Conservation (phyloP, 1,140 invertebrate species). For the Drosophila sturtevanti region DNA sequence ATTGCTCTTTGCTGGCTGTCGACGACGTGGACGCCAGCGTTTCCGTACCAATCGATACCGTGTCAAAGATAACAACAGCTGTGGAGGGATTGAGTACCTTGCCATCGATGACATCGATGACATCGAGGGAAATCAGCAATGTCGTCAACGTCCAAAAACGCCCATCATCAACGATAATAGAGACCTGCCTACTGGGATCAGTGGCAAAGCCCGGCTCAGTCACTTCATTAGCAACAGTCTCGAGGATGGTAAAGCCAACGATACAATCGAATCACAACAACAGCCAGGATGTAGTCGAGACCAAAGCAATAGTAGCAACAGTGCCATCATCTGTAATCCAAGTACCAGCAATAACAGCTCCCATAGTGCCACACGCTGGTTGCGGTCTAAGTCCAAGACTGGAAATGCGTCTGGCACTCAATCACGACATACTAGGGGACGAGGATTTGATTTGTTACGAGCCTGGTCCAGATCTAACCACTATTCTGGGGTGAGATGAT, state of each 20-base stretch:
- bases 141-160: conserved; percentile 51
- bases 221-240: conserved; percentile 82
- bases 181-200: conserved; percentile 77
- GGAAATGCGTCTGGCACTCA: conserved; percentile 86
- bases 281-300: conserved; percentile 53
- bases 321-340: conserved; percentile 34
- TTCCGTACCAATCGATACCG: conserved; percentile 68
- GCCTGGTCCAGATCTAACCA: conserved; percentile 83
- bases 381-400: conserved; percentile 84
- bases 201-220: conserved; percentile 61
- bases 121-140: not conserved
- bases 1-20: conserved; percentile 77
- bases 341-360: conserved; percentile 84
- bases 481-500: conserved; percentile 81
- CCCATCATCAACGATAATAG: conserved; percentile 81
- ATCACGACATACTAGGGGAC: conserved; percentile 83
- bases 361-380: conserved; percentile 64
- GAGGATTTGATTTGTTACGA: conserved; percentile 83
- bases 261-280: conserved; percentile 53
- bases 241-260: conserved; percentile 83
- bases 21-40: conserved; percentile 61
- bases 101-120: conserved; percentile 15
- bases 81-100: conserved; percentile 62
- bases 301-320: not conserved
- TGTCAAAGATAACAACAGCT: conserved; percentile 61